Base-by-base conservation (phyloP, 2,888 invertebrate species). In the Parnassius smintheus region DNA sequence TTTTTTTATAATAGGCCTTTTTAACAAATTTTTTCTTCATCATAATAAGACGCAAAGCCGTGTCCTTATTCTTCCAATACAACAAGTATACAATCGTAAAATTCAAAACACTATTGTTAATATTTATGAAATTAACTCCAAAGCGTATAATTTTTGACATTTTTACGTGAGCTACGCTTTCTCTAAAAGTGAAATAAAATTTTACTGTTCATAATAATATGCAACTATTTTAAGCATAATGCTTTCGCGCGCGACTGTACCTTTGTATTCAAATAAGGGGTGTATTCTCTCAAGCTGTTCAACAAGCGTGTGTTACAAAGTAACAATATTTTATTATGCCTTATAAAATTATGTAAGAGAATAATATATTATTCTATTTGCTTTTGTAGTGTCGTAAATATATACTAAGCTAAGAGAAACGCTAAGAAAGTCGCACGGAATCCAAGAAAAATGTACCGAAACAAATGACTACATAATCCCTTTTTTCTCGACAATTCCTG, bases 241-340 rank as follows among this genome's bases (percentile, higher is more conserved):
- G 2, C 25, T 56, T 48, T 35, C 56, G 56, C 13, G 35, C n/a
- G 25, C 51, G 50, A 12, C n/a, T 48, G 53, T 59, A 59, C 41
- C 53, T 59, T 59, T 59, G 59, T 59, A 59, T 59, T 46, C 18
- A 48, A 53, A 59, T 59, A 11, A 45, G 53, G 46, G 41, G 13
- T 44, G 12, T 59, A 53, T 53, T 51, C 46, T 41, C 59, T 13
- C 46, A 59, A 41, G 35, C 18, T 59, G 59, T 53, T 59, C 2
- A 52, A 59, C 52, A 59, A 44, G 58, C 51, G 22, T 42, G 11
- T 25, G 22, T 7, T 35, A 35, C 35, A 35, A 35, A 35, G 35
- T 35, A 35, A 35, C 35, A 35, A 35, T 35, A 35, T 35, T 35
- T 35, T 35, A 35, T 35, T 35, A 35, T 35, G 35, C 35, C 35